Percentiles rank a stretch among this genome's conserved stretches.
These are phyloP conservation scores for Calypte anna DNA, from an alignment of 2,113 vertebrate genomes.

Conservation along the genomic window DNA sequence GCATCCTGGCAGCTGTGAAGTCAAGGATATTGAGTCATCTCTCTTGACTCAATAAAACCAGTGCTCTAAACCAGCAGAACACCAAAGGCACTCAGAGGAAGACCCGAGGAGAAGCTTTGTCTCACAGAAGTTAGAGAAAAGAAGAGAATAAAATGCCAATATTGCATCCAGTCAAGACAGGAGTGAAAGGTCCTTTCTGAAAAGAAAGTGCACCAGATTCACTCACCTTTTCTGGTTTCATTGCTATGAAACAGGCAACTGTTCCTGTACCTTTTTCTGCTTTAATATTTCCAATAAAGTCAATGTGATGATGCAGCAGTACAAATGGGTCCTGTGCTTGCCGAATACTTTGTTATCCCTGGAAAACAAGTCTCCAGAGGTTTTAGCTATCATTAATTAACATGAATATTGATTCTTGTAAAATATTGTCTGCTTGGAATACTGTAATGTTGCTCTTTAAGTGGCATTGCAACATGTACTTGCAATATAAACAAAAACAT, in stretches of 20 bases:
- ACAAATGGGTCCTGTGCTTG: neutral
- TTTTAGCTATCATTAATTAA: neutral
- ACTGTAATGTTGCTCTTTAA: neutral
- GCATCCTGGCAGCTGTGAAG: neutral
- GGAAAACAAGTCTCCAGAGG: neutral
- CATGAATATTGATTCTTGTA: neutral
- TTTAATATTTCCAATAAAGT: neutral
- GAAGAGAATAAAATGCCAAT: neutral
- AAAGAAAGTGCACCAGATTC: neutral
- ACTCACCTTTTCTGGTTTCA: neutral
- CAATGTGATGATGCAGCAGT: neutral
- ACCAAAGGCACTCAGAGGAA: neutral
- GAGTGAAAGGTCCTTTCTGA: neutral
- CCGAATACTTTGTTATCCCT: neutral
- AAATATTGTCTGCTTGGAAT: neutral
- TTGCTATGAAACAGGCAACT: neutral
- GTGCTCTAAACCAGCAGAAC: neutral
- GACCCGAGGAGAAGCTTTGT: neutral
- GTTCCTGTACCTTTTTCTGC: neutral
- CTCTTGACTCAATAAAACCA: neutral
- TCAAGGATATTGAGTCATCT: neutral
- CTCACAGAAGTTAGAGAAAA: neutral
- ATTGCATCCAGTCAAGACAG: neutral
- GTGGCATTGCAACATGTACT: neutral
- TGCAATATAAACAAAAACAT: neutral